phyloP scores from a whole-genome alignment of 2,113 vertebrate species.

The Strigops habroptila region DNA sequence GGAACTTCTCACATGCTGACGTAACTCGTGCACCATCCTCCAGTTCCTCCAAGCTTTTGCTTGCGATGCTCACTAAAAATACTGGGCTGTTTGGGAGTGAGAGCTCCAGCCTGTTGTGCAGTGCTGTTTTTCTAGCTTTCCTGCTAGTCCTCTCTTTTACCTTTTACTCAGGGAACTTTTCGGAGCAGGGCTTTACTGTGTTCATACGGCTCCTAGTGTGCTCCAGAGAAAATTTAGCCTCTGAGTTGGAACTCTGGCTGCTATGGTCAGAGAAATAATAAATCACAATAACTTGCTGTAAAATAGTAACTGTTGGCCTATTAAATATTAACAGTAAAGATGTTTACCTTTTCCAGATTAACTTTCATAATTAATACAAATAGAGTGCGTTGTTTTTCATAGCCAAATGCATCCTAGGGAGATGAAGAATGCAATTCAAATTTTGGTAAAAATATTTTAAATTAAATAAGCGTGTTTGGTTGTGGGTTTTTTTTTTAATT shows the following conservation, averaged over 20 bases:
- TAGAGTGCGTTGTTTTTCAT: not conserved
- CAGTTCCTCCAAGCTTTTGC: not conserved
- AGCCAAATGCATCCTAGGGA: not conserved
- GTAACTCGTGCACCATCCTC: rapidly evolving
- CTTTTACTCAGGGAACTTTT: not conserved
- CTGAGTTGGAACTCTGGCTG: not conserved
- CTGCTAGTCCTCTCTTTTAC: not conserved
- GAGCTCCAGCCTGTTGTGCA: not conserved
- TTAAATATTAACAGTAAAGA: not conserved
- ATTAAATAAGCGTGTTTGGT: not conserved
- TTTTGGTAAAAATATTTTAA: not conserved
- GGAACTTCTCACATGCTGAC: not conserved
- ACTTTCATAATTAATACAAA: not conserved
- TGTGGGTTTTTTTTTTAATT: not conserved
- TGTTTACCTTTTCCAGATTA: not conserved
- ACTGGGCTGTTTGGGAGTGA: not conserved
- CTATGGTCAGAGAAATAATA: not conserved
- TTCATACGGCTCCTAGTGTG: not conserved
- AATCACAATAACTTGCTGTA: not conserved
- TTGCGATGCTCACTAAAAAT: not conserved
- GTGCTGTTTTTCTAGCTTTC: not conserved
- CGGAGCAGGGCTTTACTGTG: not conserved
- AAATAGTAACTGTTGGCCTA: not conserved
- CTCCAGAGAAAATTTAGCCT: not conserved
- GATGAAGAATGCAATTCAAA: not conserved